Evolutionary conservation across 2,797 vertebrate species (phyloP), one percentile per base, ranked within the genome.

Genomic region (Periparus ater): DNA sequence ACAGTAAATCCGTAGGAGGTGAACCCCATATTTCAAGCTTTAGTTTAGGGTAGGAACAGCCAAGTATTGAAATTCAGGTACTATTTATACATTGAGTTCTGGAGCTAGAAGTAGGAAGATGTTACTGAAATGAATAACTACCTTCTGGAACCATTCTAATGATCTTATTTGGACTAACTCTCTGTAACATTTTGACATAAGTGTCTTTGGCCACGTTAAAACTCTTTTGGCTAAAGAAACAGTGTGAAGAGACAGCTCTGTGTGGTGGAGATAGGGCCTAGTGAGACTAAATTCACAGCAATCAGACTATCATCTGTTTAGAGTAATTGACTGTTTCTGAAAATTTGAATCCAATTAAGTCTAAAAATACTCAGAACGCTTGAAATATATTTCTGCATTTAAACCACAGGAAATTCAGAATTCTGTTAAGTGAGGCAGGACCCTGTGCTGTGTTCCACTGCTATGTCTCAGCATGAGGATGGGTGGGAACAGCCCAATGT

Each of bases 31-130:
- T 86, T 91, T 90, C 45, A 54, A 38, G 25, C 60, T 86, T 79
- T 55, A 19, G 14, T 88, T 80, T 83, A 40, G 18, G 13, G 47
- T 34, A 72, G 63, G 32, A 90, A 12, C 87, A 93, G 75, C 57
- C 40, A 83, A 53, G 17, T 58, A 11, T 84, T 88, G 44, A 45
- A 68, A 86, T 85, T 75, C 21, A 34, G 66, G 30, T 90, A 9
- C 76, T 96, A 66, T 91, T 93, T 94, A 55, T 90, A 81, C 45
- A 15, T 45, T 1, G 27, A 76, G 32, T 81, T 47, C 48, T 84
- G 53, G 73, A 88, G 62, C 60, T 81, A 26, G 48, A 18, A 62
- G 18, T 36, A 66, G 76, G 63, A 85, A 44, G 44, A 74, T 60
- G 12, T 75, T 89, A 34, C 13, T 91, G 73, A 71, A 84, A 81